Conservation (phyloP, 2,888 invertebrate species). For the Lasioglossum vierecki region DNA sequence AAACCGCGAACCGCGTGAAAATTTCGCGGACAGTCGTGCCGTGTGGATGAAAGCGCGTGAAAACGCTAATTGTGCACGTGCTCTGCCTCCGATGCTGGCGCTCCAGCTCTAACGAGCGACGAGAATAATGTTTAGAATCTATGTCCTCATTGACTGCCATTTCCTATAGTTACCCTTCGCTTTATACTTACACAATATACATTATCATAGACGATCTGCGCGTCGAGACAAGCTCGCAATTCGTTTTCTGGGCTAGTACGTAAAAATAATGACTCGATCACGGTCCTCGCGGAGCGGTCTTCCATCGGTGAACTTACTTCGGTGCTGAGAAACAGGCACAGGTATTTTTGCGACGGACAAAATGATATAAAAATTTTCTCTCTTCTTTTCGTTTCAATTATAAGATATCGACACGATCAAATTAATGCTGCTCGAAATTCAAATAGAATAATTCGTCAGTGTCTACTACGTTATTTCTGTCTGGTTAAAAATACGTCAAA, state of each 20-base stretch:
- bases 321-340: neutral
- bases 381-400: neutral
- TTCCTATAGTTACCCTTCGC: conserved; percentile 35
- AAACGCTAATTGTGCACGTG: conserved; percentile 3
- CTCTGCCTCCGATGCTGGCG: conserved; percentile 2
- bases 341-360: neutral
- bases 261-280: conserved; percentile 60
- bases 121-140: conserved; percentile 42
- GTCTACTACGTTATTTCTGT: neutral
- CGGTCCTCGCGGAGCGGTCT: conserved; percentile 5
- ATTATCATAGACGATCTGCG: neutral
- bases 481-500: neutral
- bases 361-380: neutral
- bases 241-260: conserved; percentile 32
- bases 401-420: neutral
- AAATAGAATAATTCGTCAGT: neutral
- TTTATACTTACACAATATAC: conserved; percentile 12
- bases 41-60: neutral
- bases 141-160: conserved; percentile 51
- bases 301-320: neutral
- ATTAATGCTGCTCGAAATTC: neutral
- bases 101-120: conserved; percentile 33
- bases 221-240: conserved; percentile 5
- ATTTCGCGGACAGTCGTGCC: conserved; percentile 12
- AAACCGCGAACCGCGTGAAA: neutral